Conservation (phyloP, 2,888 invertebrate genomes). For the Nowickia ferox region DNA sequence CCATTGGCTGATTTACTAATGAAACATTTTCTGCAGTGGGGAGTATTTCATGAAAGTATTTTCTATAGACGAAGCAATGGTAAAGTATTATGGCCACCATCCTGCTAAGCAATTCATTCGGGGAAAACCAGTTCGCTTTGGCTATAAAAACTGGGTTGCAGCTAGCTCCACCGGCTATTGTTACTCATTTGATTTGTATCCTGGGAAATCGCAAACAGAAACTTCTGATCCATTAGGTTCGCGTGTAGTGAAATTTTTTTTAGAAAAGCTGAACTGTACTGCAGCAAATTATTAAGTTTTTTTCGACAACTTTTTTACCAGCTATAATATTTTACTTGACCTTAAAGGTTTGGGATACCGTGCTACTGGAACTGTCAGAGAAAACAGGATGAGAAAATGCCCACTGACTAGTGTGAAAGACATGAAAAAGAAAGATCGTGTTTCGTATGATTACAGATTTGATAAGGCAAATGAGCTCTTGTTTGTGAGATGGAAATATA, state of each 20-base stretch:
- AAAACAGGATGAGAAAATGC: neutral
- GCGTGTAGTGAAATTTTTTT: neutral
- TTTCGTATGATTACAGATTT: neutral
- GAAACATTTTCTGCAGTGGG: neutral
- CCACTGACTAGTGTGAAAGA: neutral
- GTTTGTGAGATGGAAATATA: neutral
- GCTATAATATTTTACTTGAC: no score
- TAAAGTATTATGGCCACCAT: conserved; percentile 38
- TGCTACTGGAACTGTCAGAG: neutral
- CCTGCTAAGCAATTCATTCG: conserved; percentile 3
- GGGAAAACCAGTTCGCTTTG: conserved; percentile 13
- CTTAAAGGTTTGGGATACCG: no score
- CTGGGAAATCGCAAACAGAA: neutral
- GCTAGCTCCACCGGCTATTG: conserved; percentile 8
- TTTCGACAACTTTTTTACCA: no score
- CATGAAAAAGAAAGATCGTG: conserved; percentile 13
- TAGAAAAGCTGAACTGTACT: neutral
- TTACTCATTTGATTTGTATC: conserved; percentile 1
- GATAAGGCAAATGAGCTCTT: neutral
- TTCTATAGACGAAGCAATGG: conserved; percentile 34
- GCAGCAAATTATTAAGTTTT: no score
- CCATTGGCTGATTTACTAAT: neutral
- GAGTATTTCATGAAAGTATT: conserved; percentile 18
- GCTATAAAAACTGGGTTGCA: conserved; percentile 14
- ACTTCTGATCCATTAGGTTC: conserved; percentile 6